These are phyloP conservation scores for Sarcophaga carnaria DNA, from an alignment of 2,888 invertebrate genomes.

Conservation along the genomic window DNA sequence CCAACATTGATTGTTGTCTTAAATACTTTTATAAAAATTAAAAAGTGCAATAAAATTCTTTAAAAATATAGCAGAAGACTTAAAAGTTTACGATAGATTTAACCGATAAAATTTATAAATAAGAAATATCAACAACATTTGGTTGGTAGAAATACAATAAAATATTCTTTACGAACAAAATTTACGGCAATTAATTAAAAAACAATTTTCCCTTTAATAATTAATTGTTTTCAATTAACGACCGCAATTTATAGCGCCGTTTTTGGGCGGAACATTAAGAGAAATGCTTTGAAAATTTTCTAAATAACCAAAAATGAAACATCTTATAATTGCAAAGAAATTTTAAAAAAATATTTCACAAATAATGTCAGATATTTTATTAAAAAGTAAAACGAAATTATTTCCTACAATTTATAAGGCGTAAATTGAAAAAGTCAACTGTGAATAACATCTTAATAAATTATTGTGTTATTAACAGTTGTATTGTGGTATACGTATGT, in stretches of 20 bases:
- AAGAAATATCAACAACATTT: neutral
- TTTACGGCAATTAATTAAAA: conserved; percentile 61
- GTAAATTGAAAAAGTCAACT: neutral
- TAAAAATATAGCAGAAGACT: neutral
- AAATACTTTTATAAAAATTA: neutral
- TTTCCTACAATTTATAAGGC: too few relatives aligned
- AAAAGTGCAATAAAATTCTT: neutral
- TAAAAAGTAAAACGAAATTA: too few relatives aligned
- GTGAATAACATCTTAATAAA: too few relatives aligned
- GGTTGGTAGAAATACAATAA: neutral
- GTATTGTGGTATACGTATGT: too few relatives aligned
- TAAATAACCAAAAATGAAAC: conserved; percentile 48
- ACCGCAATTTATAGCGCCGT: conserved; percentile 46
- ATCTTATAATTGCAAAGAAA: neutral
- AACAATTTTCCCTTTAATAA: conserved; percentile 63
- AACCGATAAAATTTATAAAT: conserved; percentile 28
- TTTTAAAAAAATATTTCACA: neutral
- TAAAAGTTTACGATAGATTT: neutral
- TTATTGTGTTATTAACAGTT: too few relatives aligned
- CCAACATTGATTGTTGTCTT: neutral
- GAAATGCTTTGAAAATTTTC: conserved; percentile 61
- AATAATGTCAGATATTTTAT: neutral
- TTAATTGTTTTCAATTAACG: conserved; percentile 65
- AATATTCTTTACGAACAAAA: neutral
- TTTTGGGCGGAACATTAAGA: conserved; percentile 58